Base-by-base conservation (phyloP, 2,888 invertebrate genomes). In the Brachyptera putata region DNA sequence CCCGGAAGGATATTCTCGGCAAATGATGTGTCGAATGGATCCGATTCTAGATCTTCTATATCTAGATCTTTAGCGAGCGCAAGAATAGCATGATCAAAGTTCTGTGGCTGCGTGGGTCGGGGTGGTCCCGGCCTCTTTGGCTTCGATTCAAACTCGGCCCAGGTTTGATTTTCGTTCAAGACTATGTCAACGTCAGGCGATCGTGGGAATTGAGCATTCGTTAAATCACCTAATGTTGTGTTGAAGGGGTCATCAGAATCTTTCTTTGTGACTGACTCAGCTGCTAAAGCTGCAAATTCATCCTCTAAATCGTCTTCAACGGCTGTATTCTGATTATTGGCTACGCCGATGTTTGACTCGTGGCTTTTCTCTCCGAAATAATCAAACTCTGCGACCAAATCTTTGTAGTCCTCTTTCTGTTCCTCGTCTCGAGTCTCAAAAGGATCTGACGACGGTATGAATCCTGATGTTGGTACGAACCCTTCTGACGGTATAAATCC, bases 11-110 rank as follows among this genome's bases (percentile, higher is more conserved):
- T 81, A 68, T 86, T 85, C 59, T 87, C 87, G 0, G 87, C 91
- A 73, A 90, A 90, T 55, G 88, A 84, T 21, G 92, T 92, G 70
- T 92, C 91, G 69, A 92, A 92, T 0, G 92, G 92, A 80, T 92
- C 91, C 11, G 65, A 22, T 62, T 68, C 67, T 7, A 58, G 62
- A 56, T 76, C 77, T 68, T 83, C 48, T 1, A 58, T 48, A 3
- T 63, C 59, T 26, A 58, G 55, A 24, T 61, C 59, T 11, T 58
- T 34, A 0, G 58, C 57, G 4, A 62, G 56, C 14, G 48, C 58
- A 13, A 49, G 55, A 34, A 53, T 53, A 13, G 34, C 55, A 26
- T 37, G 36, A 21, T 61, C 63, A 39, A 55, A 57, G 21, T 39
- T 53, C 7, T 57, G 49, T 16, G 50, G 30, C 16, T 26, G 53